Base-by-base conservation (phyloP, 2,888 invertebrate species). In the Phragmatobia fuliginosa region DNA sequence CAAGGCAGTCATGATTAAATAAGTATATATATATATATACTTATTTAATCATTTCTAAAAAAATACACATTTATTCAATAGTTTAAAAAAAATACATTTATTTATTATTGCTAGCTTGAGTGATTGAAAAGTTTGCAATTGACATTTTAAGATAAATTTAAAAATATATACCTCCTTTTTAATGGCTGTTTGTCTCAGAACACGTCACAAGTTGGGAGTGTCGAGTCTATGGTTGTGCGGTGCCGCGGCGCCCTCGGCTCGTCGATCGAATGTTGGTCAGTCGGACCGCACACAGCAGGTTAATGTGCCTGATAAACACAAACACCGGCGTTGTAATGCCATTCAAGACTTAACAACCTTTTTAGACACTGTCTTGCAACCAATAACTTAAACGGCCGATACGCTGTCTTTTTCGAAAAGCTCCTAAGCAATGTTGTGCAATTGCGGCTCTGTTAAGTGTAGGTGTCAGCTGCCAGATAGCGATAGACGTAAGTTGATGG, bases 341-440 rank as follows among this genome's bases (percentile, higher is more conserved):
- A 87, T 89, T 87, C 86, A 87, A 85, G 82, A 83, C 78, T 87
- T 87, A 77, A 88, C 87, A 86, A 76, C 56, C 87, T 87, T 89
- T 90, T 90, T 87, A 87, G 84, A 83, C 79, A 73, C 70, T 75
- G 75, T 66, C 77, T 76, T 72, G 73, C 77, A 75, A 81, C 81
- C 79, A 87, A 88, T 88, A 91, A 90, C 79, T 88, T 86, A 88
- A 82, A 75, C 74, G 68, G 66, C 79, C 76, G 89, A 89, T 91
- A 90, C 78, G 84, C 83, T 81, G 82, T 82, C 85, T 90, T 90
- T 88, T 89, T 86, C 80, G 80, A 85, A 90, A 90, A 89, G 85
- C 87, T 83, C 80, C 87, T 87, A 85, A 85, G 82, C 83, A 83
- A 81, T 77, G 83, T 93, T 93, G 91, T 88, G 91, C 87, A 92